Conservation (phyloP, 2,113 vertebrate species). For the Triplophysa siluroides region DNA sequence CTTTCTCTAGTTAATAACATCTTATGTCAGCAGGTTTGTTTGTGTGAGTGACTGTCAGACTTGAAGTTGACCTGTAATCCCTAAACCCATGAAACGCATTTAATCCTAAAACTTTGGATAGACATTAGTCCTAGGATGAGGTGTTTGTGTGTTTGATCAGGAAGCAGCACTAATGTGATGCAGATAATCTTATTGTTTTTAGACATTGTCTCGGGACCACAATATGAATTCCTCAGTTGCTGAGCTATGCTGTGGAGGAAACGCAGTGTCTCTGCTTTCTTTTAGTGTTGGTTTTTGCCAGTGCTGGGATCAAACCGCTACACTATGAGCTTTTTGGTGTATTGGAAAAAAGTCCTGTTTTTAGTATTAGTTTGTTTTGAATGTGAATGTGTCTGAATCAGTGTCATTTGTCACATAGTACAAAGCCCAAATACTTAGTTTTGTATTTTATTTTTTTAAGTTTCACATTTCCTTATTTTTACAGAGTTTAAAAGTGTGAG, state of each 20-base stretch:
- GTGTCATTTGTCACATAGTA: background rate
- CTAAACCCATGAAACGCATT: conserved; percentile 30
- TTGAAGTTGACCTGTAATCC: conserved; percentile 21
- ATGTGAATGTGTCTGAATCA: background rate
- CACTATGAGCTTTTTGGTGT: background rate
- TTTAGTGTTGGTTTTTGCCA: background rate
- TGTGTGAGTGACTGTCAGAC: background rate
- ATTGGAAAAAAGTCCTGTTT: background rate
- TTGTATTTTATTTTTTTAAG: too few species aligned
- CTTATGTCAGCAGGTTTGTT: background rate
- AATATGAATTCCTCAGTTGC: conserved; percentile 40
- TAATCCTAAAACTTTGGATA: conserved; percentile 10
- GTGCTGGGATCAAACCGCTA: background rate
- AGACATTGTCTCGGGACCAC: conserved; percentile 35
- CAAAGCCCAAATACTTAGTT: too few species aligned
- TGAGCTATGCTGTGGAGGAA: conserved; percentile 24
- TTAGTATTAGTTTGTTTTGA: conserved; percentile 3
- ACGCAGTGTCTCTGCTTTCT: conserved; percentile 9
- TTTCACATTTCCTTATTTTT: too few species aligned
- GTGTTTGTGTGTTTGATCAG: conserved; percentile 26
- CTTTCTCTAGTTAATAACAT: background rate
- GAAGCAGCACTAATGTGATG: conserved; percentile 38
- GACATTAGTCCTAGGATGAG: background rate
- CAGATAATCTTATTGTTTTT: conserved; percentile 49
- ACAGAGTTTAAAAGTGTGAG: too few species aligned